phyloP scores from a whole-genome alignment of 2,888 invertebrate species.

The Parochlus steinenii region DNA sequence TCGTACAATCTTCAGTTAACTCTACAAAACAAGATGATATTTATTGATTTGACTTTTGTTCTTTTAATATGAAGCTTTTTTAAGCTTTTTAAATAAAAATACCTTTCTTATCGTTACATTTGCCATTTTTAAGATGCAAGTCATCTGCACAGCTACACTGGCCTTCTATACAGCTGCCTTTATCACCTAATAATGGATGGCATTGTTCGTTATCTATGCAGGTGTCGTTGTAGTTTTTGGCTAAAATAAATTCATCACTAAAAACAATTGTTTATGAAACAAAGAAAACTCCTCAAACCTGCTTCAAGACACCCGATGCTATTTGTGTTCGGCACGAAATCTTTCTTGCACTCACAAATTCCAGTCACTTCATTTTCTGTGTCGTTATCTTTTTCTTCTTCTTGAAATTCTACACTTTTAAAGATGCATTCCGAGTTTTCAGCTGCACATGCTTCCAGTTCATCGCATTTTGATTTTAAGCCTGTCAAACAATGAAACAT shows the following conservation, averaged over 20 bases:
- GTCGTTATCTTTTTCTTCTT: conserved; percentile 25
- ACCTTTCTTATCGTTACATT: conserved; percentile 24
- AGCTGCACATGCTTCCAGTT: no score
- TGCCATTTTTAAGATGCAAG: conserved; percentile 23
- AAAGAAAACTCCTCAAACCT: conserved; percentile 17
- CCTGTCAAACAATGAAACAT: no score
- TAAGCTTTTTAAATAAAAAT: conserved; percentile 4
- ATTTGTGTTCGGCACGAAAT: no score
- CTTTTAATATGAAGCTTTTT: not conserved
- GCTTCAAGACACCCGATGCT: conserved; percentile 26
- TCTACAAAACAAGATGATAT: conserved; percentile 16
- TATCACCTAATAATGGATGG: conserved; percentile 23
- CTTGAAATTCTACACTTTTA: conserved; percentile 17
- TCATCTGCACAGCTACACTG: conserved; percentile 24
- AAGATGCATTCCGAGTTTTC: conserved; percentile 21
- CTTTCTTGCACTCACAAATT: not conserved
- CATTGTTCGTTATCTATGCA: conserved; percentile 28
- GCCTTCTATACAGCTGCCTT: conserved; percentile 21
- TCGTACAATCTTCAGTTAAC: conserved; percentile 22
- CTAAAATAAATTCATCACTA: no score
- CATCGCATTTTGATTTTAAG: no score
- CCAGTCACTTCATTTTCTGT: not conserved
- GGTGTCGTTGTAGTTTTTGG: conserved; percentile 23
- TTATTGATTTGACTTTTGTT: not conserved
- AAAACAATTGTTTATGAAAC: not conserved